Evolutionary conservation across 1,140 invertebrate genomes (phyloP).

Genomic region (Apis dorsata): DNA sequence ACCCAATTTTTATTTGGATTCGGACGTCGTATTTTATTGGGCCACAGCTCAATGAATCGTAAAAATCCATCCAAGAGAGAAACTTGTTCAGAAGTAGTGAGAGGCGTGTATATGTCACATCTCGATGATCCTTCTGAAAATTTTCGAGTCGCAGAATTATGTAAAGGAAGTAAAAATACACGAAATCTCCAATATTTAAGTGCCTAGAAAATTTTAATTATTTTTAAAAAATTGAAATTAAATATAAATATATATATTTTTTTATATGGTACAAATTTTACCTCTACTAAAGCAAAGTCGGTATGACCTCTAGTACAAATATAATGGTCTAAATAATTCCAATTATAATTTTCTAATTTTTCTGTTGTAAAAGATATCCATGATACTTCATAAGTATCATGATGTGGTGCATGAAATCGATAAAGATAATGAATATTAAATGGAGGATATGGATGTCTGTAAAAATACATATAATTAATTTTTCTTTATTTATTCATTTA

Average conservation of each 20-base stretch:
- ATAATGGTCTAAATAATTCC: constrained; percentile 99
- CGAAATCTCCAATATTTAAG: constrained; percentile 97
- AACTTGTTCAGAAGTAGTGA: constrained; percentile 84
- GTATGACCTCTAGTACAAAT: constrained; percentile 95
- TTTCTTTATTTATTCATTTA: constrained; percentile 10
- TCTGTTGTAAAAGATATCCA: constrained; percentile 96
- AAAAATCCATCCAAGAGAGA: constrained; percentile 86
- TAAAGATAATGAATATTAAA: constrained; percentile 95
- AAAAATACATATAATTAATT: constrained; percentile 61
- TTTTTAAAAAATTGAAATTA: not conserved
- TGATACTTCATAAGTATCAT: constrained; percentile 96
- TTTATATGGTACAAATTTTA: constrained; percentile 69
- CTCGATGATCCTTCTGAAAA: constrained; percentile 85
- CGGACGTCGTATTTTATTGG: constrained; percentile 93
- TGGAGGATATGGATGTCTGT: constrained; percentile 93
- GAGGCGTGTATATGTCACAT: constrained; percentile 90
- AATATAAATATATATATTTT: not conserved
- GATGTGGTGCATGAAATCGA: constrained; percentile 95
- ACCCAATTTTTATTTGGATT: constrained; percentile 83
- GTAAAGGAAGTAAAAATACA: constrained; percentile 91
- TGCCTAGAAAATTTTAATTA: constrained; percentile 79
- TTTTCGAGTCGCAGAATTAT: constrained; percentile 86
- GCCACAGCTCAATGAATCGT: constrained; percentile 91
- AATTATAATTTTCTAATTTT: constrained; percentile 97
- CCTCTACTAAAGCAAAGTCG: constrained; percentile 92